Base-by-base conservation (phyloP, 2,113 vertebrate species). In the Scalopus aquaticus region DNA sequence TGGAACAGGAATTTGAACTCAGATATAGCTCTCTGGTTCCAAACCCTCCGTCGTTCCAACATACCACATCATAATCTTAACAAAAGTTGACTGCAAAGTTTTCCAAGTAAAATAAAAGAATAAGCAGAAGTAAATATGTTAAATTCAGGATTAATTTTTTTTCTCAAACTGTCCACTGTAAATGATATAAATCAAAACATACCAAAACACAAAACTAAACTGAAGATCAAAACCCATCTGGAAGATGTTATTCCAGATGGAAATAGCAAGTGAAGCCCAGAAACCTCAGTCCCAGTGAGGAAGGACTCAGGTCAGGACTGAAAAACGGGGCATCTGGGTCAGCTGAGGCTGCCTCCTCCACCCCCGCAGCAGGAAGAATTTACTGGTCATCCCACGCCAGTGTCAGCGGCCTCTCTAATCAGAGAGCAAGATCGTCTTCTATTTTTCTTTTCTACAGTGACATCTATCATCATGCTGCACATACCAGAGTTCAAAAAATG, bases 101-200 rank as follows among this genome's bases (percentile, higher is more conserved):
- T 87, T 62, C 70, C 77, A 87, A 78, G 69, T 62, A 89, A 90
- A 89, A 58, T 16, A 79, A n/a, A 16, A 87, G 20, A 85, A 67
- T 44, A 88, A 90, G 39, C 16, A 88, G 79, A 92, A 85, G 39
- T 85, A 93, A 91, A 81, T 39, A 70, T 54, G 37, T 42, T 74
- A 51, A 82, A 64, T 78, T 92, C 17, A 64, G 37, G 30, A 72
- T 95, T 80, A 54, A 76, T 88, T 56, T 67, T 78, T 37, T 44
- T 92, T 88, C 42, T 85, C 76, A 92, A 49, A 88, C 28, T 51
- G 37, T 80, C 74, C 49, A 77, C 72, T 62, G 11, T 72, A 84
- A 79, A 90, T 58, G 69, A 92, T 42, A 67, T 11, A 95, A 88
- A 72, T 60, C 49, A 92, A 95, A 96, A 72, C 39, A 81, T 11